Evolutionary conservation across 2,797 vertebrate genomes (phyloP), one percentile per base, ranked within the genome.

Genomic region (Microchirus variegatus): DNA sequence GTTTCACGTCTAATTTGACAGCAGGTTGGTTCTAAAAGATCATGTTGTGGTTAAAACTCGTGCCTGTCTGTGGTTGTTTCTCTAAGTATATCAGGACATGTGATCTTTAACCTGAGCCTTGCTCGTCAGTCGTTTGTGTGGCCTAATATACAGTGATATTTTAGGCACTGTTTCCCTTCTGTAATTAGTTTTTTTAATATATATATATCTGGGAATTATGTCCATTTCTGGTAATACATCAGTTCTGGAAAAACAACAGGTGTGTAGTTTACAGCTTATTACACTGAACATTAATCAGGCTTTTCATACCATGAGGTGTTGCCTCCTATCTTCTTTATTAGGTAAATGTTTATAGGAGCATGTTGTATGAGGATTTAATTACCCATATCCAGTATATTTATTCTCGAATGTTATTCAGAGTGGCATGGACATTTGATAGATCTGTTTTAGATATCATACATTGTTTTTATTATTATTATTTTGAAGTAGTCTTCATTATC

Each of bases 41-140:
- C 77, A 77, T 77, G 65, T 91, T 80, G 90, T 92, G 85, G 83
- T 92, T 85, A 77, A 89, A 91, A 90, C 85, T 88, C 75, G 90
- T 94, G 91, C 91, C 91, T 90, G 92, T 94, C 67, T 91, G 90
- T 93, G 84, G 79, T 89, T 75, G 81, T 93, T 79, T 87, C 75
- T 89, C 51, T 88, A 73, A 81, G 49, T 91, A 89, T 93, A 78
- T 81, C 86, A 74, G 90, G 87, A 89, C 83, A 69, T 86, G 76
- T 83, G 78, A 90, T 83, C 84, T 80, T 88, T 89, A 82, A 89
- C 77, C 80, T 70, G 53, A 74, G 62, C 83, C 78, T 84, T 84
- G 78, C 88, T 90, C 45, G 62, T 86, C 85, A 84, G 66, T 85
- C 82, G 71, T 89, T 73, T 70, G 78, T 89, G 89, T 91, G 86